Percentiles rank a stretch among this genome's conserved stretches.
These are phyloP conservation scores for Erpobdella octoculata DNA, from an alignment of 2,888 invertebrate genomes.

Conservation along the genomic window DNA sequence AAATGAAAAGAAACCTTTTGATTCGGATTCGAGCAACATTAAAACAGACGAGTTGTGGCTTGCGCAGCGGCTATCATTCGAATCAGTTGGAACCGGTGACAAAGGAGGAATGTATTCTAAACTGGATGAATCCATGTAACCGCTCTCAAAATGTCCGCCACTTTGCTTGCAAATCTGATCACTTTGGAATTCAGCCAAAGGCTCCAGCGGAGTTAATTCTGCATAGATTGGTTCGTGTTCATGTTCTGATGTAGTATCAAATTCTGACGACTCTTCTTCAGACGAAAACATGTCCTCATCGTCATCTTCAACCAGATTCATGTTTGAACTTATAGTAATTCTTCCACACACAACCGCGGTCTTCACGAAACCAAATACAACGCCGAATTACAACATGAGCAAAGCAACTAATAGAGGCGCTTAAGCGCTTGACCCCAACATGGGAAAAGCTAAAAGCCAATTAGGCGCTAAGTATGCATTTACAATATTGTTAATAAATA, in stretches of 20 bases:
- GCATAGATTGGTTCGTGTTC: background rate
- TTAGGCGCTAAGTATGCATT: too few relatives aligned
- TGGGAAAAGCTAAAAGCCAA: too few relatives aligned
- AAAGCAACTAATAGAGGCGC: too few relatives aligned
- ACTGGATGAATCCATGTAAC: background rate
- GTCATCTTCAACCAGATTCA: conserved; percentile 1
- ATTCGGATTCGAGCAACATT: background rate
- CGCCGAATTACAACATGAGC: too few relatives aligned
- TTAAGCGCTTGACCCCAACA: too few relatives aligned
- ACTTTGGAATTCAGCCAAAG: background rate
- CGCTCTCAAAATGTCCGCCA: too few relatives aligned
- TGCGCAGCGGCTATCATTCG: background rate
- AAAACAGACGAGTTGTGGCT: background rate
- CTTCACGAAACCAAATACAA: too few relatives aligned
- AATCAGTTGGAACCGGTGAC: background rate
- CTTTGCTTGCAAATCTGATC: background rate
- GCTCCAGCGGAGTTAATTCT: conserved; percentile 10
- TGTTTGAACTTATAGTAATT: too few relatives aligned
- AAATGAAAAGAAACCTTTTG: background rate
- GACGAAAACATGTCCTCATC: background rate
- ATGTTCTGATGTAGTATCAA: background rate
- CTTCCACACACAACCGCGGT: too few relatives aligned
- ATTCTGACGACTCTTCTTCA: conserved; percentile 4
- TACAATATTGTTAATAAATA: too few relatives aligned
- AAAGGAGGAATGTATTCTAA: conserved; percentile 12